Evolutionary conservation across 2,888 invertebrate genomes (phyloP).

Genomic region (Heliconius cydno): DNA sequence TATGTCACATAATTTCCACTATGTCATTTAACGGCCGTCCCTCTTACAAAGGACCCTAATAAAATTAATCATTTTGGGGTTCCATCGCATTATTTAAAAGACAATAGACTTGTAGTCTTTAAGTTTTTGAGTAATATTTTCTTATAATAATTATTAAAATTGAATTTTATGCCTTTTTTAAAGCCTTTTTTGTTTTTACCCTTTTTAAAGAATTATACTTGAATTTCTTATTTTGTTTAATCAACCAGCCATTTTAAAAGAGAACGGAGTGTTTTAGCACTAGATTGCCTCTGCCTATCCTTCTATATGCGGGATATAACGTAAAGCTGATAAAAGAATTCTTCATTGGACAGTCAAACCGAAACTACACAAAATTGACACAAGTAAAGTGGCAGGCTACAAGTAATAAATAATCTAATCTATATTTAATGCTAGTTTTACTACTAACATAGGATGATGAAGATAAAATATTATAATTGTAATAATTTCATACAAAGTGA

Average conservation of each 20-base stretch:
- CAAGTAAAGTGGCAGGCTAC: too few relatives aligned
- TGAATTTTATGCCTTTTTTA: not conserved
- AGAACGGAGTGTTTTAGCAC: too few relatives aligned
- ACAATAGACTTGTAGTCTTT: constrained; percentile 4
- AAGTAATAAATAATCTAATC: too few relatives aligned
- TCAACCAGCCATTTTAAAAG: too few relatives aligned
- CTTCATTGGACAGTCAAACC: too few relatives aligned
- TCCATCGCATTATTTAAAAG: constrained; percentile 1
- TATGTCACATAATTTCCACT: constrained; percentile 10
- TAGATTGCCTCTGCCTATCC: not conserved
- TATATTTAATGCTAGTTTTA: too few relatives aligned
- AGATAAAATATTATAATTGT: too few relatives aligned
- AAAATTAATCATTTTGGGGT: constrained; percentile 11
- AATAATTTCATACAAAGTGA: too few relatives aligned
- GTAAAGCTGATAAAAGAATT: not conserved
- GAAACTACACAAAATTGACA: too few relatives aligned
- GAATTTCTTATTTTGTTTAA: not conserved
- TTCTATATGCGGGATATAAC: not conserved
- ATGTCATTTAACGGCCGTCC: constrained; percentile 11
- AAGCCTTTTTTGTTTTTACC: too few relatives aligned
- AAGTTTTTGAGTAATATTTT: not conserved
- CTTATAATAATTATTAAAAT: not conserved
- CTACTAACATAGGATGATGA: too few relatives aligned
- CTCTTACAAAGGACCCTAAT: constrained; percentile 10
- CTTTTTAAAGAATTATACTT: not conserved